A percentile compares a stretch with the other conserved stretches of the same genome.
These are phyloP conservation scores for Hyles lineata DNA, from an alignment of 2,888 invertebrate species.

Conservation along the genomic window DNA sequence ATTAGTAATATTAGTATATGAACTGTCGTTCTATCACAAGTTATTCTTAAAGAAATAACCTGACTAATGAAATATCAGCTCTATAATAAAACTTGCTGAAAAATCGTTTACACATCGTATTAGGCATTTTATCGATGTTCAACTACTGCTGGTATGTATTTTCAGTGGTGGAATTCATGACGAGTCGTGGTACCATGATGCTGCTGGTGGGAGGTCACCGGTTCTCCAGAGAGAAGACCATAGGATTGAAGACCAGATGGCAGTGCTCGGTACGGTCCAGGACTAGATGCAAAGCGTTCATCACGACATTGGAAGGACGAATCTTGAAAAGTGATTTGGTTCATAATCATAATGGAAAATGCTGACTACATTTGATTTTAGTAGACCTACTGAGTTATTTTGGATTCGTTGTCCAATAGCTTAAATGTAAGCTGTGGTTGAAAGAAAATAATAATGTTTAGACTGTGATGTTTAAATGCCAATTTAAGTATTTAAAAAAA, in stretches of 20 bases:
- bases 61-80: background rate
- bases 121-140: background rate
- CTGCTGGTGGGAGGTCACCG: conserved; percentile 45
- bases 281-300: conserved; percentile 50
- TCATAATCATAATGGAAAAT: conserved; percentile 43
- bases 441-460: too few species aligned
- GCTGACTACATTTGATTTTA: background rate
- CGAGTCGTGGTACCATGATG: conserved; percentile 46
- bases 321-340: conserved; percentile 39
- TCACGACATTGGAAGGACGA: conserved; percentile 44
- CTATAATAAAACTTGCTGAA: too few species aligned
- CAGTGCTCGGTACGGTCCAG: conserved; percentile 47
- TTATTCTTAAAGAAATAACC: too few species aligned
- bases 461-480: too few species aligned
- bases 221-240: conserved; percentile 47
- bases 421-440: too few species aligned
- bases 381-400: background rate
- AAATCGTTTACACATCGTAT: background rate
- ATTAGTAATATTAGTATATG: too few species aligned
- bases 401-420: too few species aligned
- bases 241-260: conserved; percentile 48
- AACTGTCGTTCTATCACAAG: too few species aligned
- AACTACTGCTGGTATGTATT: conserved; percentile 30
- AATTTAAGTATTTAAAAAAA: too few species aligned
- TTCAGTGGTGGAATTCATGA: conserved; percentile 44